Conservation (phyloP, 2,113 vertebrate genomes). For the Noturus placidus region DNA sequence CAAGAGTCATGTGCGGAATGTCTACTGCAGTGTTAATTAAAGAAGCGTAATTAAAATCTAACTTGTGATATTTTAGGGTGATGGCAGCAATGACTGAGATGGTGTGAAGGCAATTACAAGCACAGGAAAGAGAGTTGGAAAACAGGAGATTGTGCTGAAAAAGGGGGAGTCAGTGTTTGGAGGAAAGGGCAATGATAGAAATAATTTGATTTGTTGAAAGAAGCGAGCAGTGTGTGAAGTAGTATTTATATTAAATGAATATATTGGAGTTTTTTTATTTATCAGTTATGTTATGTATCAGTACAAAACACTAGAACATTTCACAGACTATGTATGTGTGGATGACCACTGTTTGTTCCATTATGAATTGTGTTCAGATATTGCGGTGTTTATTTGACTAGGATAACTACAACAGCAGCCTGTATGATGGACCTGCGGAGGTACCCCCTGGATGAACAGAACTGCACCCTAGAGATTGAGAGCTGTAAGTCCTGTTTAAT, state of each 20-base stretch:
- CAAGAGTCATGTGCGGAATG: conserved; percentile 33
- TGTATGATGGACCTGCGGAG: conserved; percentile 95
- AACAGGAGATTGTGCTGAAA: not conserved
- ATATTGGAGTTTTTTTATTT: not conserved
- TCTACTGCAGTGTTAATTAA: conserved; percentile 46
- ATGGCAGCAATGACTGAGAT: conserved; percentile 43
- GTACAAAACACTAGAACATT: not conserved
- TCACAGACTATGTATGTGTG: not conserved
- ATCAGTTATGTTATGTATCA: not conserved
- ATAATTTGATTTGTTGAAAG: conserved; percentile 20
- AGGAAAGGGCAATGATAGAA: not conserved
- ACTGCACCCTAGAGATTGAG: conserved; percentile 93
- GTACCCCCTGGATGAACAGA: conserved; percentile 92
- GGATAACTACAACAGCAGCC: conserved; percentile 93
- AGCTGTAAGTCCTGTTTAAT: conserved; percentile 81
- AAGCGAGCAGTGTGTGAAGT: not conserved
- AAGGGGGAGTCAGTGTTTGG: not conserved
- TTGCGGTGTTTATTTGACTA: conserved; percentile 53
- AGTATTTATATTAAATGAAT: conserved; percentile 30
- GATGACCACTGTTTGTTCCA: not conserved
- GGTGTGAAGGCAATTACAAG: conserved; percentile 42
- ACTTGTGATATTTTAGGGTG: conserved; percentile 37
- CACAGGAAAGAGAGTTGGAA: conserved; percentile 12
- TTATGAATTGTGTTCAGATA: conserved; percentile 23
- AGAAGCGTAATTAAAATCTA: conserved; percentile 51